Conservation (phyloP, 2,888 invertebrate species). For the Catocala nupta region DNA sequence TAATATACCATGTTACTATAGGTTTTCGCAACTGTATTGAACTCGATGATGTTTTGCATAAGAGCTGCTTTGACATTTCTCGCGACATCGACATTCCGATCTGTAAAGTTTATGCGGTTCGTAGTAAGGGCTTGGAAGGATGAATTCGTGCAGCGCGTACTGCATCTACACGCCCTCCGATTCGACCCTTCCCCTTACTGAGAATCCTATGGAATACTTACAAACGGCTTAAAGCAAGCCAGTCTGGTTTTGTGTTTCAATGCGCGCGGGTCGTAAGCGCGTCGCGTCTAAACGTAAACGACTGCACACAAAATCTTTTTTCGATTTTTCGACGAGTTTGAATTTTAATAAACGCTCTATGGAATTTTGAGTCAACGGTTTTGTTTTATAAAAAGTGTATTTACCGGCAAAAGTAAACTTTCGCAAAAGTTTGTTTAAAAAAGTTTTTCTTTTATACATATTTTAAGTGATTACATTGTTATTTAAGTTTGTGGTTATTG, state of each 20-base stretch:
- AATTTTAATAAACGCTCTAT: conserved; percentile 52
- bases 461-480: conserved; percentile 72
- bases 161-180: conserved; percentile 84
- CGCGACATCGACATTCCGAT: conserved; percentile 56
- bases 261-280: conserved; percentile 80
- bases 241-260: conserved; percentile 85
- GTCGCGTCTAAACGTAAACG: conserved; percentile 58
- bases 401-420: conserved; percentile 58
- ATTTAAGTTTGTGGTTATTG: conserved; percentile 71
- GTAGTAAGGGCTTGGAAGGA: conserved; percentile 80
- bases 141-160: conserved; percentile 77
- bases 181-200: conserved; percentile 85
- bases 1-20: conserved; percentile 45
- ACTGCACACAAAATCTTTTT: conserved; percentile 68
- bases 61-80: conserved; percentile 61
- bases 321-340: conserved; percentile 71
- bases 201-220: conserved; percentile 86
- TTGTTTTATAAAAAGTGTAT: conserved; percentile 59
- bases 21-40: conserved; percentile 49
- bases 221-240: conserved; percentile 81
- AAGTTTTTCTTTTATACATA: conserved; percentile 62
- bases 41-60: conserved; percentile 44
- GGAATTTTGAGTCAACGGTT: conserved; percentile 56
- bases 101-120: conserved; percentile 55
- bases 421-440: conserved; percentile 69